Evolutionary conservation across 2,113 vertebrate species (phyloP), one percentile per base, ranked within the genome.

Genomic region (Strix aluco): DNA sequence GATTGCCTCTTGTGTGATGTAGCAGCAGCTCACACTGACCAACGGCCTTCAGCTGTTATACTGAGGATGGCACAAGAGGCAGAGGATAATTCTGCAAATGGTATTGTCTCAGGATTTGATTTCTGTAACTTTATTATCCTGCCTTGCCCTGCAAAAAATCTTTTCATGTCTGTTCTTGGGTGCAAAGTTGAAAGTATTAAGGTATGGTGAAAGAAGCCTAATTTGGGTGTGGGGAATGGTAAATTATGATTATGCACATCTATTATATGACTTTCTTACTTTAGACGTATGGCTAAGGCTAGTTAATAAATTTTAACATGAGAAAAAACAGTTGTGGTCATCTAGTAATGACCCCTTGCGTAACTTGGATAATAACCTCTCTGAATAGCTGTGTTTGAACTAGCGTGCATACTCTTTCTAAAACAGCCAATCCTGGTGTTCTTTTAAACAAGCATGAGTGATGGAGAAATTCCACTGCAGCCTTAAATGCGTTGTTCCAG

Each of bases 291-390:
- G 34, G 78, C 54, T 95, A 70, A 95, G 85, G 70, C 91, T 70
- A 47, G 78, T 81, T 96, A 94, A 95, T 95, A 87, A 84, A 94
- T 58, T 95, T 91, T 94, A 92, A 95, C 95, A 95, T 97, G 95
- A 97, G 96, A 96, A 96, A 94, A 92, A 94, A 38, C 95, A 89
- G 84, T 91, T 96, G 97, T 94, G 97, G 95, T 95, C 86, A 85
- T 96, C 86, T 94, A 95, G 91, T 94, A 96, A 94, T 96, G 95
- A 95, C 94, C 91, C 80, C 89, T 95, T 97, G 96, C 59, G 57
- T 95, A 97, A 95, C 92, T 91, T 1, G 38, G 58, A 86, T 96
- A 96, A 96, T 94, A 95, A 90, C 66, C 62, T 82, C 92, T 84
- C 22, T 85, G 92, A 95, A 84, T 94, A 92, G 92, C 92, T 91